These are phyloP conservation scores for Oceanodroma leucorhoa DNA, from an alignment of 2,797 vertebrate genomes.

Conservation along the genomic window DNA sequence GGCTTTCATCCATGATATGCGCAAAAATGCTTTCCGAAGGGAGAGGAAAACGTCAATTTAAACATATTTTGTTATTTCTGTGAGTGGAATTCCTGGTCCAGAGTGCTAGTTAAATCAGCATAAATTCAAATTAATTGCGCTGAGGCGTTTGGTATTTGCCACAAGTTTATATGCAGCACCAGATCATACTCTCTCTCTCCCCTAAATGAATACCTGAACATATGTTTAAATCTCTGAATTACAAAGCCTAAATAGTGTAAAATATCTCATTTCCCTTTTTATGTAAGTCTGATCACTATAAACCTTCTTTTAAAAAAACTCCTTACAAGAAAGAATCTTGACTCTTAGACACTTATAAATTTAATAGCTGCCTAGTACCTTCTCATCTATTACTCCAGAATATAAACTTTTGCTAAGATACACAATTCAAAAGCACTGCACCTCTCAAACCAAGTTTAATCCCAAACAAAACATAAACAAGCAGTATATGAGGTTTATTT, in stretches of 20 bases:
- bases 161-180: background rate
- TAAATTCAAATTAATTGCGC: conserved; percentile 6
- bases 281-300: background rate
- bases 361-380: background rate
- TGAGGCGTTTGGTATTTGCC: background rate
- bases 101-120: background rate
- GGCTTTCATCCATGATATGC: background rate
- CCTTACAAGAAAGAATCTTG: conserved; percentile 5
- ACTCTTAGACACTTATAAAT: conserved; percentile 9
- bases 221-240: conserved; percentile 39
- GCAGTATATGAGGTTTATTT: background rate
- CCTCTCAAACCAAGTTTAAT: background rate
- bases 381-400: background rate
- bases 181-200: background rate
- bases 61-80: background rate
- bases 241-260: conserved; percentile 12
- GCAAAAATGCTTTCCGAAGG: background rate
- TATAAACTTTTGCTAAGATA: background rate
- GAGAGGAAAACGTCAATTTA: background rate
- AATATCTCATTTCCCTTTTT: background rate
- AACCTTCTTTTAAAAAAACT: conserved; percentile 15
- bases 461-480: background rate
- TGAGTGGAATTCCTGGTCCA: background rate
- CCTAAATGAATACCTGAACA: background rate
- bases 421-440: background rate